Base-by-base conservation (phyloP, 2,113 vertebrate genomes). In the Oryzias curvinotus region DNA sequence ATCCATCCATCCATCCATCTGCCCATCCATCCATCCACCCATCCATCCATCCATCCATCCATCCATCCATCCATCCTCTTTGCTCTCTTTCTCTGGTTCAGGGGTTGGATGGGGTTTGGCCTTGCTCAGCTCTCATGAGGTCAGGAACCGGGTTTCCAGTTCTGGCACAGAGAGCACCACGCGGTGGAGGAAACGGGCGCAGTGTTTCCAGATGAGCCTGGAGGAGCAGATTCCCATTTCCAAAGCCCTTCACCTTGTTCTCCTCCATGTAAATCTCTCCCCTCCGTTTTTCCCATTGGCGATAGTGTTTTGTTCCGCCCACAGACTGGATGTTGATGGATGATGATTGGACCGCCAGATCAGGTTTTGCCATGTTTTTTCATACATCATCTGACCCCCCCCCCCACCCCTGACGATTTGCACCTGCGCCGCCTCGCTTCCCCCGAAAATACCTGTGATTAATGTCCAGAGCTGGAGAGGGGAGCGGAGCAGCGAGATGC, bases 391-490 rank as follows among this genome's bases (percentile, higher is more conserved):
- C 82, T 46, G 59, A 54, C 50, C 75, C 65, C 73, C 65, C 61
- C 66, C 78, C 73, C 70, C 82, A 84, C 76, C 82, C 75, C 68
- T 41, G 55, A 79, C 75, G 26, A 82, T 64, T 73, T 79, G 82
- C 89, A 91, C 89, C 88, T 91, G 90, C 78, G 79, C 75, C 28
- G 71, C 83, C 58, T 69, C 62, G 55, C 76, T 80, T 86, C 74
- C 75, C 84, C 80, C 66, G 67, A 88, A 90, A 88, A 90, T 83
- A 89, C 71, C 79, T 86, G 64, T 87, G 84, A 90, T 90, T 87
- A 88, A 90, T 89, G 85, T 85, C 77, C 63, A 13, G 70, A 78
- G 65, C 71, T 19, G 4, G 47, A 65, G 73, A 82, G 54, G 71
- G 65, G 77, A 83, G 57, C 55, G 48, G 77, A 85, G 78, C 42